Evolutionary conservation across 2,797 vertebrate species (phyloP).

Genomic region (Calcarius lapponicus): DNA sequence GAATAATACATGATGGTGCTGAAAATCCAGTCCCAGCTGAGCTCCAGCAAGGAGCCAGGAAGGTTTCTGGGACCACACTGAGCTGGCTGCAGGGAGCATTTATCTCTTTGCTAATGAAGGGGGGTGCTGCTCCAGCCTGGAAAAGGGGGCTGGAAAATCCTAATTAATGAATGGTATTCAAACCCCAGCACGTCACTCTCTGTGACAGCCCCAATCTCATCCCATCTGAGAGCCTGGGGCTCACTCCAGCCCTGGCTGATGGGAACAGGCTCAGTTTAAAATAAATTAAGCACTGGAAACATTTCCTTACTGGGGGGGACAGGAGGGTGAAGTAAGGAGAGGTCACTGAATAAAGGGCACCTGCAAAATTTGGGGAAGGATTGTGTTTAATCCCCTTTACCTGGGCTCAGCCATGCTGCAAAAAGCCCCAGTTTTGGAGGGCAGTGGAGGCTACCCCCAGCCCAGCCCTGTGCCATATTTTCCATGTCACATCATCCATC

Average conservation of each 20-base stretch:
- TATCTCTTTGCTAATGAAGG: background rate
- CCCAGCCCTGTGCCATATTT: background rate
- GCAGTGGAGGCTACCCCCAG: background rate
- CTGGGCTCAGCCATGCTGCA: background rate
- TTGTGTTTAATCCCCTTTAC: background rate
- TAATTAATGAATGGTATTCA: background rate
- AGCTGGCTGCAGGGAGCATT: background rate
- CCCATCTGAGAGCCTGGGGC: background rate
- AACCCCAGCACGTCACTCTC: background rate
- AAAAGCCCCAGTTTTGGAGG: background rate
- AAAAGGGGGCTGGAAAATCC: background rate
- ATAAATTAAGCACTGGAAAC: background rate
- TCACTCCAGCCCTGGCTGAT: background rate
- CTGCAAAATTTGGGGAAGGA: background rate
- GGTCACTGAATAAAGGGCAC: background rate
- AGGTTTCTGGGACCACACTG: background rate
- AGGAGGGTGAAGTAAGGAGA: background rate
- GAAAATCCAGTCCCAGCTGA: slow-evolving; percentile 38
- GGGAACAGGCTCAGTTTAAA: background rate
- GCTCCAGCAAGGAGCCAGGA: background rate
- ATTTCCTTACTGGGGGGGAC: background rate
- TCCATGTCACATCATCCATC: background rate
- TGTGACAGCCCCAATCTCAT: background rate
- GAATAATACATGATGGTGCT: slow-evolving; percentile 33
- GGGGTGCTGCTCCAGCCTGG: background rate